These are phyloP conservation scores for Podarcis muralis DNA, from an alignment of 2,113 vertebrate species.

Conservation along the genomic window DNA sequence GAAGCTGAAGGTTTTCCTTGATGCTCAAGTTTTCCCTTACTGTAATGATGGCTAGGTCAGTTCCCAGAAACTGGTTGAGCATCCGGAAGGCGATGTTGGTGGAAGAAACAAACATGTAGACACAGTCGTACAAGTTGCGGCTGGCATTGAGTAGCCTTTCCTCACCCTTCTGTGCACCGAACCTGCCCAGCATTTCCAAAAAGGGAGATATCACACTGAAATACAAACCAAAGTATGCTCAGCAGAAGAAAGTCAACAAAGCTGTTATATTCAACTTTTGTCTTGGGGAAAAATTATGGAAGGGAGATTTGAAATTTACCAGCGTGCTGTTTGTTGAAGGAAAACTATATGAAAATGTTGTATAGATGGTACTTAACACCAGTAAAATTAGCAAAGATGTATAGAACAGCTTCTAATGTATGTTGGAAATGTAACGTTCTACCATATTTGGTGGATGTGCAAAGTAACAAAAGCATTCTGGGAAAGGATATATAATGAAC, in stretches of 20 bases:
- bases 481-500: too few relatives aligned
- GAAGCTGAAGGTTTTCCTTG: conserved; percentile 62
- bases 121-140: conserved; percentile 50
- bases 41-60: conserved; percentile 35
- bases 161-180: conserved; percentile 40
- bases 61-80: conserved; percentile 46
- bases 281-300: too few relatives aligned
- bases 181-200: conserved; percentile 48
- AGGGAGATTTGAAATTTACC: too few relatives aligned
- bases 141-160: conserved; percentile 48
- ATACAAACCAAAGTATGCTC: conserved; percentile 50
- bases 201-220: conserved; percentile 39
- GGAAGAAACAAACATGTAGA: conserved; percentile 53
- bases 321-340: too few relatives aligned
- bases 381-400: too few relatives aligned
- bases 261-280: too few relatives aligned
- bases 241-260: conserved; percentile 15
- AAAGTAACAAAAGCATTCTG: too few relatives aligned
- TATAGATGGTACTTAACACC: too few relatives aligned
- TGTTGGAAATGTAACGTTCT: too few relatives aligned
- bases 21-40: conserved; percentile 58
- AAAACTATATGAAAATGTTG: too few relatives aligned
- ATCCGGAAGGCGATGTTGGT: conserved; percentile 41
- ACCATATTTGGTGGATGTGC: too few relatives aligned
- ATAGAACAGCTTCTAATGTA: too few relatives aligned